These are phyloP conservation scores for Cryptomyrus ogoouensis DNA, from an alignment of 2,113 vertebrate genomes.

Conservation along the genomic window DNA sequence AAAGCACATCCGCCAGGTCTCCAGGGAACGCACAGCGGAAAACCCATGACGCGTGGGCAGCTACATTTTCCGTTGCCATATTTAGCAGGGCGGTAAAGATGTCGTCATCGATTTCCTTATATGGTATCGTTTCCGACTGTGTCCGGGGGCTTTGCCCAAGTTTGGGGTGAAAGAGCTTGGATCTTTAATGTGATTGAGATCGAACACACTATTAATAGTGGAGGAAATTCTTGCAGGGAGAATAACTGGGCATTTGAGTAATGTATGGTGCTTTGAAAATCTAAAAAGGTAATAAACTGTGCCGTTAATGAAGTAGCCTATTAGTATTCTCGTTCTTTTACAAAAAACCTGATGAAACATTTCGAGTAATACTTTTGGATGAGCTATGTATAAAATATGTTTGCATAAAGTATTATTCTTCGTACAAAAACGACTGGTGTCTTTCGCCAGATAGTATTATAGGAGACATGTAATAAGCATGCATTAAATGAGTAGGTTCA, in stretches of 20 bases:
- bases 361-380: neutral
- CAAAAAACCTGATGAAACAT: neutral
- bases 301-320: neutral
- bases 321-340: neutral
- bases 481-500: neutral
- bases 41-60: slow-evolving; percentile 34
- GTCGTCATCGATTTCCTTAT: slow-evolving; percentile 32
- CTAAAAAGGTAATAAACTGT: neutral
- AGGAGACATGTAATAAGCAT: neutral
- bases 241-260: neutral
- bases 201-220: slow-evolving; percentile 12
- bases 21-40: slow-evolving; percentile 22
- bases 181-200: neutral
- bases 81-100: slow-evolving; percentile 21
- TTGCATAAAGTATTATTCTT: neutral
- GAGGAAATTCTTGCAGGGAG: neutral
- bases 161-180: neutral
- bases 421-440: neutral
- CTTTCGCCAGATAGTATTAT: neutral
- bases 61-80: slow-evolving; percentile 40
- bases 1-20: slow-evolving; percentile 35
- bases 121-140: slow-evolving; percentile 20
- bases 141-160: slow-evolving; percentile 31
- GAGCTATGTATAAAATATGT: neutral
- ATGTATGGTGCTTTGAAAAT: neutral